A percentile compares a stretch with the other conserved stretches of the same genome.
Evolutionary conservation across 2,113 vertebrate species (phyloP).

Genomic region (Odocoileus hemionus): DNA sequence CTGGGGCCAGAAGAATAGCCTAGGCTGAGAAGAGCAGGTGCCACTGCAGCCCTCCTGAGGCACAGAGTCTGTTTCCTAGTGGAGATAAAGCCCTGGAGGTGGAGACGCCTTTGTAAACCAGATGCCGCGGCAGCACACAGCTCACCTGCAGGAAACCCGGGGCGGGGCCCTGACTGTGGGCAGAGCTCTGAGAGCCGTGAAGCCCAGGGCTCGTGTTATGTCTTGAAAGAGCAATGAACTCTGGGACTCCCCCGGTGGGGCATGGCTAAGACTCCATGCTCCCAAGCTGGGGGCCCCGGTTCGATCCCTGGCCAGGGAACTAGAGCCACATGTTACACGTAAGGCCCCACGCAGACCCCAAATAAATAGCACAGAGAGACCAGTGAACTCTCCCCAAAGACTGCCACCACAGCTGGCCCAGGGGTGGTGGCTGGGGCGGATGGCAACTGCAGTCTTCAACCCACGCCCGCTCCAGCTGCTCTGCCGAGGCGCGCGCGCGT

Average conservation of each 20-base stretch:
- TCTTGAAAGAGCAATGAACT: background rate
- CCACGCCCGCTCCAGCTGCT: background rate
- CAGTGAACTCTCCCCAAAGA: background rate
- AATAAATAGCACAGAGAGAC: background rate
- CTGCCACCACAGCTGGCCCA: background rate
- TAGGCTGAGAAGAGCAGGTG: background rate
- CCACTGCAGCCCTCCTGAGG: background rate
- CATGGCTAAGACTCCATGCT: background rate
- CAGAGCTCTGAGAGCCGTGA: background rate
- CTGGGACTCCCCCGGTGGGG: background rate
- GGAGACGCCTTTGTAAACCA: background rate
- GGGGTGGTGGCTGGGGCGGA: background rate
- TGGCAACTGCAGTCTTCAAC: no score
- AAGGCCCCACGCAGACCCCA: background rate
- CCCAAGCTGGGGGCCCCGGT: background rate
- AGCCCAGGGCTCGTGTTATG: background rate
- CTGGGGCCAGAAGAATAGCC: background rate
- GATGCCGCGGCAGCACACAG: fast-evolving
- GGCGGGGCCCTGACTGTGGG: background rate
- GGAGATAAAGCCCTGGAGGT: background rate
- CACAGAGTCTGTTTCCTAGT: background rate
- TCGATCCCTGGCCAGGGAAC: background rate
- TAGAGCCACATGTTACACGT: background rate
- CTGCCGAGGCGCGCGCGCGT: background rate
- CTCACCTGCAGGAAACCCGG: background rate